These are phyloP conservation scores for Brachypodius melanocephalos DNA, from an alignment of 2,113 vertebrate species.

Conservation along the genomic window DNA sequence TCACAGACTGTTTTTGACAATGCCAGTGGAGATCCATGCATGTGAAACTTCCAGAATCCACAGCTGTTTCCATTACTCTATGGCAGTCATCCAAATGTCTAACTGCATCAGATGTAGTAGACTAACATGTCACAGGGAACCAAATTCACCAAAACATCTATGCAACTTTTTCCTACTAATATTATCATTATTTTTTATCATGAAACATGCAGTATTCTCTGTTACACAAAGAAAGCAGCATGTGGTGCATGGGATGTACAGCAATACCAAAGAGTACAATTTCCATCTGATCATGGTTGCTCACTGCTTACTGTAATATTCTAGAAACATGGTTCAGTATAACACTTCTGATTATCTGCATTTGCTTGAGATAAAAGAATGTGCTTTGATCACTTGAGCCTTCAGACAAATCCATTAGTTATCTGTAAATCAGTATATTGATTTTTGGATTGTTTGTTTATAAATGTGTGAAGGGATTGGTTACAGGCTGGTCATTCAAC, in stretches of 20 bases:
- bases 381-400: neutral
- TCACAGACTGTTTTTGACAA: neutral
- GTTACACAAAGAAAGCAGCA: neutral
- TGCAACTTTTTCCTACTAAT: neutral
- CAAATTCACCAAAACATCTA: neutral
- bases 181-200: neutral
- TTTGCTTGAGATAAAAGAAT: neutral
- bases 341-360: neutral
- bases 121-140: neutral
- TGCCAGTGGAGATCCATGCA: neutral
- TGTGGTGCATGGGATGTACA: neutral
- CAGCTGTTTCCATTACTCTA: neutral
- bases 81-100: neutral
- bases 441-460: slow-evolving; percentile 40
- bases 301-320: neutral
- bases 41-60: slow-evolving; percentile 5
- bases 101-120: neutral
- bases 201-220: neutral
- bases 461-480: neutral
- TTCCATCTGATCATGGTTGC: neutral
- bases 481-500: neutral
- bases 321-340: neutral
- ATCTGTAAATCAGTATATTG: slow-evolving; percentile 24
- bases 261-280: neutral
- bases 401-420: slow-evolving; percentile 15